These are phyloP conservation scores for Heliconius charithonia DNA, from an alignment of 2,888 invertebrate species.

Conservation along the genomic window DNA sequence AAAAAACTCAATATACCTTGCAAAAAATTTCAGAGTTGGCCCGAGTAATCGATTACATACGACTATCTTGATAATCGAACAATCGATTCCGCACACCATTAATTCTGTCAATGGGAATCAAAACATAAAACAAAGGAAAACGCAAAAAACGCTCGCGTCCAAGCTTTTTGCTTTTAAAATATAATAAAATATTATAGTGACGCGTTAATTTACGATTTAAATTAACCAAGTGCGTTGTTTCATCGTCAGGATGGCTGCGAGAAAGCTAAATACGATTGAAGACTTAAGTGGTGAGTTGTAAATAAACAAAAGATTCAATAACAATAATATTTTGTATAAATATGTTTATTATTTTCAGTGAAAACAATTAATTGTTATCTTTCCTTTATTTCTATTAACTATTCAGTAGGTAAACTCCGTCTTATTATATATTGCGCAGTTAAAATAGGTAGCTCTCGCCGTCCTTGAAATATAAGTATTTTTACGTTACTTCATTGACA, in stretches of 20 bases:
- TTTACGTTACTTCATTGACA: slow-evolving; percentile 34
- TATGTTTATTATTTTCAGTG: slow-evolving; percentile 55
- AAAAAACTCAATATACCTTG: no score
- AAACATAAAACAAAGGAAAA: slow-evolving; percentile 66
- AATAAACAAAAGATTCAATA: slow-evolving; percentile 64
- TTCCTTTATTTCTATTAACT: slow-evolving; percentile 36
- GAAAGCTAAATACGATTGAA: slow-evolving; percentile 79
- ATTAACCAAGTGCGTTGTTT: neutral
- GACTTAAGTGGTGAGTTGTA: slow-evolving; percentile 78
- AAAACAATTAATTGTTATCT: slow-evolving; percentile 45
- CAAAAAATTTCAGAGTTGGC: no score
- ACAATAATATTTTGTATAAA: slow-evolving; percentile 59
- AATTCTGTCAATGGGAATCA: slow-evolving; percentile 50
- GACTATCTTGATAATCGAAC: no score
- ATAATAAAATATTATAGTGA: neutral
- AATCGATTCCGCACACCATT: neutral
- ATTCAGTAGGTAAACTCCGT: slow-evolving; percentile 33
- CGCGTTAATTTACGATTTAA: neutral
- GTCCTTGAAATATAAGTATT: slow-evolving; percentile 54
- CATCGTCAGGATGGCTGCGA: slow-evolving; percentile 68
- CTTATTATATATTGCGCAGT: slow-evolving; percentile 53
- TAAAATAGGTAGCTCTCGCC: slow-evolving; percentile 49
- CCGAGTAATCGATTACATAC: neutral
- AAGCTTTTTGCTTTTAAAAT: slow-evolving; percentile 44
- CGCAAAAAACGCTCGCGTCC: slow-evolving; percentile 46